These are phyloP conservation scores for Herpailurus yagouaroundi DNA, from an alignment of 2,113 vertebrate genomes.

Conservation along the genomic window DNA sequence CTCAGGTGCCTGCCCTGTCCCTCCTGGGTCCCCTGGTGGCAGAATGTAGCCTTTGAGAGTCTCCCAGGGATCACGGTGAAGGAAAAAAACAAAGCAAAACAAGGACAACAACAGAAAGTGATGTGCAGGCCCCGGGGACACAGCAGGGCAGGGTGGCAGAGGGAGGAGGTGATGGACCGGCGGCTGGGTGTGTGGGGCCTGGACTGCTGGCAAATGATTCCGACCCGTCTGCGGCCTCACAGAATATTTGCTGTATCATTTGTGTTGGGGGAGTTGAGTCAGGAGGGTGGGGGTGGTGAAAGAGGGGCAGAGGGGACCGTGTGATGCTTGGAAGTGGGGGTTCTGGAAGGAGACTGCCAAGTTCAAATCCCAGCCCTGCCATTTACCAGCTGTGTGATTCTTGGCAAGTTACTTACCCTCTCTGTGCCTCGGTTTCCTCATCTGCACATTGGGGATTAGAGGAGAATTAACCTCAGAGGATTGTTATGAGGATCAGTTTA, in stretches of 20 bases:
- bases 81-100: constrained; percentile 53
- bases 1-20: constrained; percentile 73
- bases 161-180: background rate
- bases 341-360: background rate
- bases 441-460: background rate
- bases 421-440: constrained; percentile 29
- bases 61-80: constrained; percentile 57
- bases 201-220: background rate
- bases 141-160: background rate
- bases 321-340: background rate
- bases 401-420: background rate
- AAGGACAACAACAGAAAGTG: constrained; percentile 23
- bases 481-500: background rate
- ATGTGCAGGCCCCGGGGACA: background rate
- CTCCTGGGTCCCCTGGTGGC: constrained; percentile 16
- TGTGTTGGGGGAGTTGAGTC: too few relatives aligned
- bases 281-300: background rate
- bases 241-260: rapidly evolving
- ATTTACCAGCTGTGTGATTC: background rate
- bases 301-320: background rate
- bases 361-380: background rate
- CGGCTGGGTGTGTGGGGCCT: background rate
- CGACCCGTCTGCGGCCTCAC: background rate
- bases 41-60: constrained; percentile 47
- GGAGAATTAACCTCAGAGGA: background rate